Evolutionary conservation across 2,888 invertebrate genomes (phyloP), one percentile per base, ranked within the genome.

Genomic region (Ernsta delagoae): DNA sequence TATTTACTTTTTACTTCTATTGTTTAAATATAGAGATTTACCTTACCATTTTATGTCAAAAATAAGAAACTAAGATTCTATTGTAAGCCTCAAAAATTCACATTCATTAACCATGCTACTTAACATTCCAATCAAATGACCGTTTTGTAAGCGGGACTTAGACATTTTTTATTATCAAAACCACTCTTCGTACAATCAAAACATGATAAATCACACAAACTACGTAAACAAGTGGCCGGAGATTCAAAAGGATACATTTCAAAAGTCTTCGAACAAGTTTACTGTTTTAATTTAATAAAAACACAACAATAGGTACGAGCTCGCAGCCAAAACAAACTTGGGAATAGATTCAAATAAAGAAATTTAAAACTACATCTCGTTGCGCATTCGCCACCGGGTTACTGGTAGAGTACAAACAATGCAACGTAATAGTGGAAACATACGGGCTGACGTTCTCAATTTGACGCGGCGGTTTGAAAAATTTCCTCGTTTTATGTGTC

Each of bases 361-460:
- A 68, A 68, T 62, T 63, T 68, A 68, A 68, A 63, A 68, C 61
- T 57, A 68, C 62, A 68, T 68, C 62, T 68, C 68, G 62, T 50
- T 63, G 62, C 53, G 69, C 63, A 64, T 63, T 70, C 63, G 53
- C 69, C 63, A 70, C 43, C 59, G 59, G 62, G 53, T 59, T 36
- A 64, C 64, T 63, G 39, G 60, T 63, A 54, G 63, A 34, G 50
- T 64, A 59, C 63, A 69, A 63, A 69, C 59, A 69, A 53, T 69
- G 69, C 63, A 69, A 69, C 57, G 64, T 69, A 24, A 57, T 62
- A 48, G 56, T 12, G 67, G 5, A 59, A 59, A 67, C 56, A 62
- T 12, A 68, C 62, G 62, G 24, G 41, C 36, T 0, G 3, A 3
- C 31, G 2, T 41, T 39, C 11, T 6, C n/a, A 16, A 2, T n/a